phyloP scores from a whole-genome alignment of 2,113 vertebrate genomes.

The Sorex araneus region DNA sequence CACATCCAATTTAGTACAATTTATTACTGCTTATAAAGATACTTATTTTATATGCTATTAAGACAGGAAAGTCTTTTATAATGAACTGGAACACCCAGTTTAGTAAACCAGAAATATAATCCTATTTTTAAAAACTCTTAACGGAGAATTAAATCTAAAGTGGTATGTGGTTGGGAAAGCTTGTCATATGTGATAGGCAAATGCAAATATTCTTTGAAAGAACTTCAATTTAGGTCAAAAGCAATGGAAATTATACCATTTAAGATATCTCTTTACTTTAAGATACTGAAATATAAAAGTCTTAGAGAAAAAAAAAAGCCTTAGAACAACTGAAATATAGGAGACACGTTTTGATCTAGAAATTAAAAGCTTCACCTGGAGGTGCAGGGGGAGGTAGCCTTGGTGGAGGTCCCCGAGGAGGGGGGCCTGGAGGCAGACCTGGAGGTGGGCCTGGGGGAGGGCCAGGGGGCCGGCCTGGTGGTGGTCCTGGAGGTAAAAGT shows the following conservation, averaged over 20 bases:
- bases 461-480: conserved; percentile 96
- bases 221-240: neutral
- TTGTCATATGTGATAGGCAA: neutral
- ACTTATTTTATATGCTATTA: neutral
- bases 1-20: too few species aligned
- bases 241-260: neutral
- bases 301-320: neutral
- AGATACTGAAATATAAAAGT: neutral
- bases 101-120: conserved; percentile 2
- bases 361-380: conserved; percentile 91
- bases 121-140: neutral
- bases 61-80: neutral
- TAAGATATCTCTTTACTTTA: neutral
- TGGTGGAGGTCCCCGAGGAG: conserved; percentile 97
- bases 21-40: neutral
- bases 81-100: neutral
- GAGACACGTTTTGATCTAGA: neutral
- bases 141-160: conserved; percentile 21
- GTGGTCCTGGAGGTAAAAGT: conserved; percentile 96
- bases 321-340: neutral
- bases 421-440: conserved; percentile 97
- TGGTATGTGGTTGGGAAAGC: neutral
- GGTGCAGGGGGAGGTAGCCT: conserved; percentile 96
- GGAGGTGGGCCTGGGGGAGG: conserved; percentile 97
- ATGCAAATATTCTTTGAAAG: neutral